Percentiles rank a stretch among this genome's conserved stretches.
Evolutionary conservation across 2,797 vertebrate genomes (phyloP).

Genomic region (Taenioides sp.): DNA sequence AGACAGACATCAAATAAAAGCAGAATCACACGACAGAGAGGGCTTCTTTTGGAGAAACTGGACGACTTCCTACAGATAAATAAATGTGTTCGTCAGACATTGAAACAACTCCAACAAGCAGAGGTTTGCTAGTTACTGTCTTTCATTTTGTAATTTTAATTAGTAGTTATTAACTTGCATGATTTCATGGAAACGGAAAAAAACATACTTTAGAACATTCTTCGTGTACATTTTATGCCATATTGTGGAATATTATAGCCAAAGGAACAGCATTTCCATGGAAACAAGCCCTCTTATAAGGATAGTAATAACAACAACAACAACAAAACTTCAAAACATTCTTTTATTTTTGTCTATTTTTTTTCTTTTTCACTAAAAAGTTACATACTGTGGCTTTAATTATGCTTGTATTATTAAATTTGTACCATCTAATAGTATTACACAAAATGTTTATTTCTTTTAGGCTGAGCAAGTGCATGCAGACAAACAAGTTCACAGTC

Average conservation of each 20-base stretch:
- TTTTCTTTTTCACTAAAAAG: too few species aligned
- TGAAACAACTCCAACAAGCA: slow-evolving; percentile 69
- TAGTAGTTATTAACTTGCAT: too few species aligned
- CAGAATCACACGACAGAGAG: slow-evolving; percentile 70
- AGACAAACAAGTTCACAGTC: slow-evolving; percentile 55
- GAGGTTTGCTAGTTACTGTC: slow-evolving; percentile 67
- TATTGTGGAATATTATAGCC: too few species aligned
- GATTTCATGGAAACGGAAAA: too few species aligned
- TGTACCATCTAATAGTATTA: background rate
- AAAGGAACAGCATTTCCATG: too few species aligned
- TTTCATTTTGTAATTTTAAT: background rate
- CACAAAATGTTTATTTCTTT: slow-evolving; percentile 14
- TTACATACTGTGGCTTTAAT: background rate
- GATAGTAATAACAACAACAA: too few species aligned
- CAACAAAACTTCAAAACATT: too few species aligned
- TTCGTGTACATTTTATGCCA: too few species aligned
- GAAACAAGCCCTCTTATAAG: too few species aligned
- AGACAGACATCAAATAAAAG: slow-evolving; percentile 60
- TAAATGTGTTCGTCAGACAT: slow-evolving; percentile 73
- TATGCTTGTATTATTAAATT: background rate
- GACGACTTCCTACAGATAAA: slow-evolving; percentile 77
- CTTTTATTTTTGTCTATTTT: too few species aligned
- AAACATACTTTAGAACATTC: too few species aligned
- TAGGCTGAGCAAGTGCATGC: slow-evolving; percentile 66
- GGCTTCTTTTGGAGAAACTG: slow-evolving; percentile 80